These are phyloP conservation scores for Rhynchophorus ferrugineus DNA, from an alignment of 1,140 invertebrate genomes.

Conservation along the genomic window DNA sequence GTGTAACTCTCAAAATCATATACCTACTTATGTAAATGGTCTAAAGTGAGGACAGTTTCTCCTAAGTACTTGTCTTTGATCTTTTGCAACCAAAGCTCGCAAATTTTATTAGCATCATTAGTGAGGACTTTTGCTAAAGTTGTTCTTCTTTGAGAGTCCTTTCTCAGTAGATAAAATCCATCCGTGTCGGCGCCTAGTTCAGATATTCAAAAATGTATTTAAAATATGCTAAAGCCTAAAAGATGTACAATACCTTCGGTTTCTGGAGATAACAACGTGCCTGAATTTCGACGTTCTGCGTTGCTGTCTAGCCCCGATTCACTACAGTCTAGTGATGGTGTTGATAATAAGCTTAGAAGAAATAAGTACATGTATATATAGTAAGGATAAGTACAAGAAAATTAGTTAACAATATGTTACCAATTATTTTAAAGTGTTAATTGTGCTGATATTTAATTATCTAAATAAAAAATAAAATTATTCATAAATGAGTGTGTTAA, in stretches of 20 bases:
- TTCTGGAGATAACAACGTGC: slow-evolving; percentile 71
- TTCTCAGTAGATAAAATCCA: slow-evolving; percentile 92
- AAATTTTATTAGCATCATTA: slow-evolving; percentile 81
- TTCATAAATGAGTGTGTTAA: too few relatives aligned
- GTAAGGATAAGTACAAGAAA: neutral
- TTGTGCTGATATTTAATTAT: too few relatives aligned
- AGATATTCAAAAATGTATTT: neutral
- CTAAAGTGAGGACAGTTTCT: slow-evolving; percentile 54
- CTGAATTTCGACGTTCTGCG: slow-evolving; percentile 63
- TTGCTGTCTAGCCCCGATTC: slow-evolving; percentile 35
- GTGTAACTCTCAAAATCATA: neutral
- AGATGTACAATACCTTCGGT: too few relatives aligned
- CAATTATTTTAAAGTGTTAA: too few relatives aligned
- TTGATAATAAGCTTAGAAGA: slow-evolving; percentile 39
- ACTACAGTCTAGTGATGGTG: slow-evolving; percentile 64
- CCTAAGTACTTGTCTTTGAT: slow-evolving; percentile 59
- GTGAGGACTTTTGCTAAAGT: slow-evolving; percentile 85
- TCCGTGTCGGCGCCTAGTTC: slow-evolving; percentile 59
- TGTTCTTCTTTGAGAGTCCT: slow-evolving; percentile 89
- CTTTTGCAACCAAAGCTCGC: slow-evolving; percentile 73
- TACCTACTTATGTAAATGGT: slow-evolving; percentile 55
- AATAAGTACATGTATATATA: neutral
- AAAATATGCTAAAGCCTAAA: slow-evolving; percentile 10
- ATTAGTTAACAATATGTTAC: neutral
- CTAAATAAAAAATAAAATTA: too few relatives aligned